Percentiles rank a stretch among this genome's conserved stretches.
These are phyloP conservation scores for Copidosoma floridanum DNA, from an alignment of 1,140 invertebrate genomes.

Conservation along the genomic window DNA sequence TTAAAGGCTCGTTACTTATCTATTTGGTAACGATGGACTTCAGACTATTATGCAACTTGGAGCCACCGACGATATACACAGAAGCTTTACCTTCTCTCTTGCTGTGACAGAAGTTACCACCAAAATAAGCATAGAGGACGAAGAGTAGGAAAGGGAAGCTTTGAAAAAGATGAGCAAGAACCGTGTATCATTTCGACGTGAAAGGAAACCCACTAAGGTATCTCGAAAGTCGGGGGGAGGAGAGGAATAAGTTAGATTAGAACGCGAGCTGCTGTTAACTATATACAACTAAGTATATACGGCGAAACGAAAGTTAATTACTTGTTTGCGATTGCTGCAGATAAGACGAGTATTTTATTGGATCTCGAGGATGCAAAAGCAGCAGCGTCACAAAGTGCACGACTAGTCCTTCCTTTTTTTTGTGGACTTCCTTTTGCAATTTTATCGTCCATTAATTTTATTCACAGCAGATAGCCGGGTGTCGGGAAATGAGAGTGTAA, in stretches of 20 bases:
- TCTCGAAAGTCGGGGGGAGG: not conserved
- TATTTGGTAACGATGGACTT: constrained; percentile 42
- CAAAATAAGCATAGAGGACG: constrained; percentile 5
- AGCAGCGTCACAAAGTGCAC: too few species aligned
- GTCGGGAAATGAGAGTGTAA: too few species aligned
- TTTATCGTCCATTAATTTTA: not conserved
- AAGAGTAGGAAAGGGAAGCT: not conserved
- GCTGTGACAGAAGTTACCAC: constrained; percentile 15
- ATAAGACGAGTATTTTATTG: constrained; percentile 5
- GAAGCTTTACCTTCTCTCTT: too few species aligned
- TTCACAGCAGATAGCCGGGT: too few species aligned
- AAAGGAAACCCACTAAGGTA: constrained; percentile 4
- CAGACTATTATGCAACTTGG: constrained; percentile 33
- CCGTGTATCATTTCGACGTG: constrained; percentile 9
- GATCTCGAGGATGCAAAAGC: too few species aligned
- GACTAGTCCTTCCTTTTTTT: not conserved
- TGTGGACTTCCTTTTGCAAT: not conserved
- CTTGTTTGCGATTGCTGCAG: constrained; percentile 29
- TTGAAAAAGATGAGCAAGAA: too few species aligned
- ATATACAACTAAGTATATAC: too few species aligned
- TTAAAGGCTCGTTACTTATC: constrained; percentile 40
- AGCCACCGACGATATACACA: constrained; percentile 11
- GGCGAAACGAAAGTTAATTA: constrained; percentile 35
- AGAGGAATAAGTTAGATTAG: not conserved
- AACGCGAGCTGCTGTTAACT: not conserved